Conservation (phyloP, 2,113 vertebrate genomes). For the Silurus asotus region DNA sequence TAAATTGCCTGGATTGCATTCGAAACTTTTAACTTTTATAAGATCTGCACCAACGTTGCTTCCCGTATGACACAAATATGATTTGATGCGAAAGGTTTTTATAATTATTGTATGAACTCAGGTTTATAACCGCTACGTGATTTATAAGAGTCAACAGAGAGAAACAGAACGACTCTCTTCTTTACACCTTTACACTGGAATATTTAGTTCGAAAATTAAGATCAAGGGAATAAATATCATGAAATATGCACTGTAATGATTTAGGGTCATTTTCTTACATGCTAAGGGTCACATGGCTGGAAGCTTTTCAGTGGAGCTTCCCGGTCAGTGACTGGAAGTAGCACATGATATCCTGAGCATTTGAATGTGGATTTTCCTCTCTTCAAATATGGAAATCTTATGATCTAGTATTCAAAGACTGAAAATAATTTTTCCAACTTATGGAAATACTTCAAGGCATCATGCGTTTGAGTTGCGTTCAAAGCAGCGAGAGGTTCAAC, state of each 20-base stretch:
- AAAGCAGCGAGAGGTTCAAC: not conserved
- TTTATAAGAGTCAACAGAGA: not conserved
- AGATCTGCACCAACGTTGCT: not conserved
- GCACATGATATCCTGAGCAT: not conserved
- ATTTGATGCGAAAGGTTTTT: not conserved
- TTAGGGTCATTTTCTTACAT: not conserved
- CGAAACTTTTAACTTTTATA: not conserved
- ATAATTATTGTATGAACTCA: not conserved
- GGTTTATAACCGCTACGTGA: not conserved
- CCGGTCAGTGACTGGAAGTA: not conserved
- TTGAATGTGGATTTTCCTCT: conserved; percentile 2
- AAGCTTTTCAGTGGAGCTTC: not conserved
- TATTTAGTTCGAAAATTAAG: not conserved
- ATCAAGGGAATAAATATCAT: not conserved
- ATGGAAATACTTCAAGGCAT: not conserved
- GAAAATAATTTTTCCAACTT: not conserved
- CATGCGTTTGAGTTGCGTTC: not conserved
- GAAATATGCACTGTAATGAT: not conserved
- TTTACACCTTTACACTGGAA: not conserved
- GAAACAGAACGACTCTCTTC: not conserved
- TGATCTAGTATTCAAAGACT: not conserved
- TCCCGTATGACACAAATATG: not conserved
- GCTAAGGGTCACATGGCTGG: no score
- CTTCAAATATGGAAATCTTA: not conserved
- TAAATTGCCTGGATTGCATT: not conserved